Evolutionary conservation across 2,888 invertebrate genomes (phyloP).

Genomic region (Spialia ferax): DNA sequence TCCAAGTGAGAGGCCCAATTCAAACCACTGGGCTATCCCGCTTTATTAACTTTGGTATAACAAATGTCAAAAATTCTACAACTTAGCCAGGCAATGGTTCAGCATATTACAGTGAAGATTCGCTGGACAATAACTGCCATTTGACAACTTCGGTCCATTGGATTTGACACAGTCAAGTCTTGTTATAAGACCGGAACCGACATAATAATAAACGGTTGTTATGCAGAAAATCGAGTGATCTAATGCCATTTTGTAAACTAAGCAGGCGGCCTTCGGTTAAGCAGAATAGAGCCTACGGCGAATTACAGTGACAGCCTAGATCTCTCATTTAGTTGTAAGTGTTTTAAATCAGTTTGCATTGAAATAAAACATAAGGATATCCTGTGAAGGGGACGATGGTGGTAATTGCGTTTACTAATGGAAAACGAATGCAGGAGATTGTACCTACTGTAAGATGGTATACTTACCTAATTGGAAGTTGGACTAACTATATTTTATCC

Average conservation of each 20-base stretch:
- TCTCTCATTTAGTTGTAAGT: not conserved
- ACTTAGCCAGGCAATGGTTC: no score
- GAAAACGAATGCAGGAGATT: not conserved
- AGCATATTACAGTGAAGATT: no score
- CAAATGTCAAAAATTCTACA: no score
- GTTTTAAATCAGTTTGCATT: not conserved
- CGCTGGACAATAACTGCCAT: no score
- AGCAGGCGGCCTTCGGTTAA: constrained; percentile 1
- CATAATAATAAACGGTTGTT: not conserved
- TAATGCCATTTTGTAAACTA: not conserved
- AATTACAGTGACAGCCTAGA: constrained; percentile 4
- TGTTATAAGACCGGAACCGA: not conserved
- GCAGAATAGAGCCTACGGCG: not conserved
- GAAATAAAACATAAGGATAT: constrained; percentile 7
- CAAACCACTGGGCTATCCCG: no score
- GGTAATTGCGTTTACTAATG: not conserved
- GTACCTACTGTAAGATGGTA: not conserved
- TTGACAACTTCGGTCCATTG: no score
- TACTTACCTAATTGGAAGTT: no score
- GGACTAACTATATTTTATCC: no score
- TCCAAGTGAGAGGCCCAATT: no score
- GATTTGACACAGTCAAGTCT: not conserved
- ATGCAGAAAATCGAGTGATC: not conserved
- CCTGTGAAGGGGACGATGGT: not conserved
- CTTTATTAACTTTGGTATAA: no score